Percentiles rank a stretch among this genome's conserved stretches.
phyloP scores from a whole-genome alignment of 2,797 vertebrate genomes.

The Sorex maritimensis region DNA sequence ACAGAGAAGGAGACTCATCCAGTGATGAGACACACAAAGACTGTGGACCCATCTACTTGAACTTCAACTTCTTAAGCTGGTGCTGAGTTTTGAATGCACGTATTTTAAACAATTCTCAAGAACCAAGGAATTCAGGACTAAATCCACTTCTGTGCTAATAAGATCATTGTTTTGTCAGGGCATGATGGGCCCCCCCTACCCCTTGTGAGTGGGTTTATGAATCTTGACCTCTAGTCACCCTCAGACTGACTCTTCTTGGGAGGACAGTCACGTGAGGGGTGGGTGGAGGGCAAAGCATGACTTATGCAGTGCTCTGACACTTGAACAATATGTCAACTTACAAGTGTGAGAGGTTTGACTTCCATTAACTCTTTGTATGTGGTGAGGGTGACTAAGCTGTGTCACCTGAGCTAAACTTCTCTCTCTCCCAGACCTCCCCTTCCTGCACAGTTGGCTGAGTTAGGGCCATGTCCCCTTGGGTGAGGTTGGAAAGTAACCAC shows the following conservation, averaged over 20 bases:
- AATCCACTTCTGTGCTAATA: too few species aligned
- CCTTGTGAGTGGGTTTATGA: neutral
- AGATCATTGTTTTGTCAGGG: neutral
- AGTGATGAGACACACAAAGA: too few species aligned
- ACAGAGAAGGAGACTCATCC: too few species aligned
- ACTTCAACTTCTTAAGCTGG: too few species aligned
- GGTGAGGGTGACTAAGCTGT: neutral
- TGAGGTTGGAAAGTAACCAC: neutral
- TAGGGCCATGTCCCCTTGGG: neutral
- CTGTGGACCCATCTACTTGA: too few species aligned
- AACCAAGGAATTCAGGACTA: too few species aligned
- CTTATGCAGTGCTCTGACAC: neutral
- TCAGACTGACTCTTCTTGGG: neutral
- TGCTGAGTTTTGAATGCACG: too few species aligned
- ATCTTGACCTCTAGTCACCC: neutral
- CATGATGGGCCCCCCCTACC: too few species aligned
- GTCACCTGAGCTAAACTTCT: slow-evolving; percentile 1
- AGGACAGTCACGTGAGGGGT: neutral
- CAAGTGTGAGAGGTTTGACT: neutral
- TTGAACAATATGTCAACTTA: neutral
- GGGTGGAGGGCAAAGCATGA: neutral
- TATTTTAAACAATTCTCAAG: too few species aligned
- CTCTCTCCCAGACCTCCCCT: slow-evolving; percentile 8
- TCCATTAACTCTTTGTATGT: neutral
- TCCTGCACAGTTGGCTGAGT: neutral